Conservation (phyloP, 2,888 invertebrate genomes). For the Syritta pipiens region DNA sequence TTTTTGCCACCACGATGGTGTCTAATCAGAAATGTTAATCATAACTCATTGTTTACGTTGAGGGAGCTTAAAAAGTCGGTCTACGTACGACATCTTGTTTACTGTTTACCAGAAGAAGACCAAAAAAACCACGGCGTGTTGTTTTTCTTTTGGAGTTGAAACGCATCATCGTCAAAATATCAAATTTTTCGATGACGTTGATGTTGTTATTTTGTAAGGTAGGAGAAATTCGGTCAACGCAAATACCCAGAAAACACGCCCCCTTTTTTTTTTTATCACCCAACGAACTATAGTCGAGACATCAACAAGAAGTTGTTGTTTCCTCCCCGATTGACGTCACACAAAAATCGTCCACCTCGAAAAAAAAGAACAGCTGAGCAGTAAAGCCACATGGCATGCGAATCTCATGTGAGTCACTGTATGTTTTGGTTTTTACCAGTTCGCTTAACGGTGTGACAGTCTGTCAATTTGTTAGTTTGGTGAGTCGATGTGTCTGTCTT, state of each 20-base stretch:
- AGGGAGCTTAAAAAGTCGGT: not conserved
- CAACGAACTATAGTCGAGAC: not conserved
- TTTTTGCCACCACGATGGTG: too few relatives aligned
- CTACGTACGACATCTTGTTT: not conserved
- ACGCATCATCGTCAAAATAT: not conserved
- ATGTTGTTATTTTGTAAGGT: not conserved
- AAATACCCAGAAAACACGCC: not conserved
- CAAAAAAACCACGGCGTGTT: not conserved
- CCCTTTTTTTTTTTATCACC: not conserved
- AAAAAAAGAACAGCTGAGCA: not conserved
- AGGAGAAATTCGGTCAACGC: not conserved
- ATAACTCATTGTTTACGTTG: constrained; percentile 19
- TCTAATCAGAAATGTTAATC: constrained; percentile 15
- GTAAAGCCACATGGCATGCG: not conserved
- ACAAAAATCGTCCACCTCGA: not conserved
- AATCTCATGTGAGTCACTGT: constrained; percentile 46
- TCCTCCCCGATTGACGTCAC: not conserved
- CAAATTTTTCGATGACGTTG: not conserved
- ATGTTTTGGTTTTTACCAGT: constrained; percentile 36
- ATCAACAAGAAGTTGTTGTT: not conserved
- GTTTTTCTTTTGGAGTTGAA: not conserved
- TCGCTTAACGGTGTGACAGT: not conserved
- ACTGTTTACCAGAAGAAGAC: not conserved
- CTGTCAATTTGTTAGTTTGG: not conserved
- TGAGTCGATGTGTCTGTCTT: not conserved